Evolutionary conservation across 2,113 vertebrate species (phyloP).

Genomic region (Grantiella picta): DNA sequence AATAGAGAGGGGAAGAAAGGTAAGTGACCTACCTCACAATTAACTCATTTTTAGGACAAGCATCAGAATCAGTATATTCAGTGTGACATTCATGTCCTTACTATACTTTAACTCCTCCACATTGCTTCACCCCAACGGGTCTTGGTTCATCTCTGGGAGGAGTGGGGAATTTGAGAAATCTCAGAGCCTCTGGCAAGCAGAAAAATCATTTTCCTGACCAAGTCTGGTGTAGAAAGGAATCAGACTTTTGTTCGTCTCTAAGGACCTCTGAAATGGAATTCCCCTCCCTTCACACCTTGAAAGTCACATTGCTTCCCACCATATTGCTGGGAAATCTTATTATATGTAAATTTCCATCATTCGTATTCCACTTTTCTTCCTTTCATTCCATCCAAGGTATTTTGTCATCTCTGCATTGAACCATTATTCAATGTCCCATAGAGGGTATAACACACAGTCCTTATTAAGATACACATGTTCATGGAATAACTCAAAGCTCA

Average conservation of each 20-base stretch:
- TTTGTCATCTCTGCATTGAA: constrained; percentile 26
- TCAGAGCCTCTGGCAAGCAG: neutral
- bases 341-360: constrained; percentile 1
- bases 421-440: constrained; percentile 31
- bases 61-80: neutral
- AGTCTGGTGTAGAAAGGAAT: neutral
- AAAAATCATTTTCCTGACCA: neutral
- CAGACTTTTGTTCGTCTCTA: neutral
- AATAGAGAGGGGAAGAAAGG: neutral
- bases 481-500: constrained; percentile 48
- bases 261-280: neutral
- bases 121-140: neutral
- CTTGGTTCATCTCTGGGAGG: neutral
- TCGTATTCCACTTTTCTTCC: neutral
- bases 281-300: neutral
- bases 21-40: neutral
- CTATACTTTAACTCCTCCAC: neutral
- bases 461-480: constrained; percentile 36
- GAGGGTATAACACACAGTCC: constrained; percentile 18
- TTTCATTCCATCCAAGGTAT: neutral
- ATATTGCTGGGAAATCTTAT: neutral
- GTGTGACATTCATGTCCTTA: neutral
- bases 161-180: neutral
- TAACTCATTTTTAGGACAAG: neutral
- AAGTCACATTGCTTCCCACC: neutral